phyloP scores from a whole-genome alignment of 2,888 invertebrate species.

The Drosophila atripex region DNA sequence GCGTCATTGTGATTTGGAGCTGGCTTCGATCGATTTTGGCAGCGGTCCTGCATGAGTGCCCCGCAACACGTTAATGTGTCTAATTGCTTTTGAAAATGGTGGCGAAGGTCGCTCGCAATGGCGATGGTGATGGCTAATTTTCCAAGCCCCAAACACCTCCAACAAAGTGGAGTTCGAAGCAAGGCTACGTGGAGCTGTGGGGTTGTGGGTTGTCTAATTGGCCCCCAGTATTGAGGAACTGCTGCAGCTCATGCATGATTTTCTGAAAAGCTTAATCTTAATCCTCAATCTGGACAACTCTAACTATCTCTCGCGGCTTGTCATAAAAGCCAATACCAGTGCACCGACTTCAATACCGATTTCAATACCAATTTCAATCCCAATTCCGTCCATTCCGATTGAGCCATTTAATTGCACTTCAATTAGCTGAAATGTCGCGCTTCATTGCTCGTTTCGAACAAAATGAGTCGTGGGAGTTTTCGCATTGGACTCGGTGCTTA shows the following conservation, averaged over 20 bases:
- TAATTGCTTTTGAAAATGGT: slow-evolving; percentile 73
- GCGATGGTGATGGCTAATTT: slow-evolving; percentile 50
- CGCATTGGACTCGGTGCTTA: not conserved
- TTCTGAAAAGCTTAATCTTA: slow-evolving; percentile 12
- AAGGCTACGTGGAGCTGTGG: slow-evolving; percentile 59
- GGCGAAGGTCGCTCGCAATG: slow-evolving; percentile 58
- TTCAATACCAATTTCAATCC: slow-evolving; percentile 8
- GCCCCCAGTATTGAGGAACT: slow-evolving; percentile 74
- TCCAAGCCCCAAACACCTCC: slow-evolving; percentile 47
- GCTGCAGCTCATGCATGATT: slow-evolving; percentile 58
- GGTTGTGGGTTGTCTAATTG: slow-evolving; percentile 50
- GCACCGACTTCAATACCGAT: not conserved
- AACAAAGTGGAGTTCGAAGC: slow-evolving; percentile 30
- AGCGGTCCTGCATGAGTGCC: slow-evolving; percentile 74
- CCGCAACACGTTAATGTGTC: slow-evolving; percentile 27
- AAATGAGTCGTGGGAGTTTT: slow-evolving; percentile 35
- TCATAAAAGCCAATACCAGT: not conserved
- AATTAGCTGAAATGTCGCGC: slow-evolving; percentile 71
- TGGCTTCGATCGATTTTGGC: slow-evolving; percentile 36
- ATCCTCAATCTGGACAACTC: slow-evolving; percentile 18
- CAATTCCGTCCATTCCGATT: slow-evolving; percentile 33
- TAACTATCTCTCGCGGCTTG: too few relatives aligned
- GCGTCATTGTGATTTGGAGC: slow-evolving; percentile 42
- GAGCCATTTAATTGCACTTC: slow-evolving; percentile 69
- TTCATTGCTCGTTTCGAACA: slow-evolving; percentile 54